These are phyloP conservation scores for Anoplopoma fimbria DNA, from an alignment of 2,113 vertebrate genomes.

Conservation along the genomic window DNA sequence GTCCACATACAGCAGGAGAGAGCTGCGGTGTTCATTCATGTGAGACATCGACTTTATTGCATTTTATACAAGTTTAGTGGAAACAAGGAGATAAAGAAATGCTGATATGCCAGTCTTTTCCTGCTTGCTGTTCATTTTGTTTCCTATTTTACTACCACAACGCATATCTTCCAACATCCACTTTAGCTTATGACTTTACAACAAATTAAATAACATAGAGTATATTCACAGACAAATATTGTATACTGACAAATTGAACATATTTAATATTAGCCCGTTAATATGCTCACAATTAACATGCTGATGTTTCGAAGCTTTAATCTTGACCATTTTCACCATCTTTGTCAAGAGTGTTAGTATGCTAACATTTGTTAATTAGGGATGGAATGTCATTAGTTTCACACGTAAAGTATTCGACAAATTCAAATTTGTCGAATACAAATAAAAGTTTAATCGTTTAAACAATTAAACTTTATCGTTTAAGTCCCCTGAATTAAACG, in stretches of 20 bases:
- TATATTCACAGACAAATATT: not conserved
- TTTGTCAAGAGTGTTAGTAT: not conserved
- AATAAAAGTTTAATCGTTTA: too few relatives aligned
- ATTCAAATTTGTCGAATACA: too few relatives aligned
- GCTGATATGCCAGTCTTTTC: conserved; percentile 35
- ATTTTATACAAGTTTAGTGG: conserved; percentile 30
- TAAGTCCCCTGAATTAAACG: too few relatives aligned
- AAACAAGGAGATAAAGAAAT: conserved; percentile 52
- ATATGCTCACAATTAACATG: too few relatives aligned
- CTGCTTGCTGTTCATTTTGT: conserved; percentile 7
- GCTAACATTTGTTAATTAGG: not conserved
- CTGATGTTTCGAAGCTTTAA: too few relatives aligned
- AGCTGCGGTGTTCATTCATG: conserved; percentile 43
- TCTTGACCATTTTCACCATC: not conserved
- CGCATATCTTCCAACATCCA: not conserved
- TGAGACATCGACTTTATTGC: conserved; percentile 52
- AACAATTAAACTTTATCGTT: too few relatives aligned
- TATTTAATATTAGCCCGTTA: not conserved
- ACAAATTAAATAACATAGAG: not conserved
- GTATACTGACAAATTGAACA: not conserved
- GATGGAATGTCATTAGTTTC: not conserved
- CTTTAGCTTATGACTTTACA: conserved; percentile 17
- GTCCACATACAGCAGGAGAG: conserved; percentile 40
- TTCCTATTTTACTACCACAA: conserved; percentile 1
- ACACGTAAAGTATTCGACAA: not conserved